A percentile compares a stretch with the other conserved stretches of the same genome.
These are phyloP conservation scores for Drosophila nigromelanica DNA, from an alignment of 1,140 invertebrate genomes.

Conservation along the genomic window DNA sequence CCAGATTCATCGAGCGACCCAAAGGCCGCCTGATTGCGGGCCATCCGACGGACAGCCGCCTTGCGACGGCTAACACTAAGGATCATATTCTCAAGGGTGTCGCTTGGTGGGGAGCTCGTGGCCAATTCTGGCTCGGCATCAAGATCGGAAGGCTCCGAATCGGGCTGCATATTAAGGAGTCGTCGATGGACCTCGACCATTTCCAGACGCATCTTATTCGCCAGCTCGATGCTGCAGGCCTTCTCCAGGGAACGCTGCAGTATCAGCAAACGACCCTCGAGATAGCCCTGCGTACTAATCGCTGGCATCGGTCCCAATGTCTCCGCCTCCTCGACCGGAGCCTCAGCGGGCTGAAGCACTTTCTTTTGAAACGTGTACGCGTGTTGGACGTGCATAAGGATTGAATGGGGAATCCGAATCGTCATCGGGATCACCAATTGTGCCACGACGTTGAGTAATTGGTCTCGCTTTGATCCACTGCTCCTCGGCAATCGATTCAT, in stretches of 20 bases:
- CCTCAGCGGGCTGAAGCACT: too few relatives aligned
- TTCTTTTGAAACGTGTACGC: too few relatives aligned
- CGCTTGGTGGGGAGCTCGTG: not conserved
- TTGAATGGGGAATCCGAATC: too few relatives aligned
- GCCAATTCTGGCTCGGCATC: not conserved
- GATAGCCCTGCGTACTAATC: not conserved
- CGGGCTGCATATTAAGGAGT: not conserved
- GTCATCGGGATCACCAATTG: too few relatives aligned
- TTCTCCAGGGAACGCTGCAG: not conserved
- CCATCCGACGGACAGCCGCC: too few relatives aligned
- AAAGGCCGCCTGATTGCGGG: too few relatives aligned
- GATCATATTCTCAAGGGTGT: not conserved
- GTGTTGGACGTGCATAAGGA: too few relatives aligned
- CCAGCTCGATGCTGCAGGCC: not conserved
- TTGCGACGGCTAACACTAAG: not conserved
- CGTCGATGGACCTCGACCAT: not conserved
- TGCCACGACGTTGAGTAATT: too few relatives aligned
- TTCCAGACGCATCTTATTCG: not conserved
- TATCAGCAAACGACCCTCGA: not conserved
- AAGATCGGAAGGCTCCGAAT: not conserved
- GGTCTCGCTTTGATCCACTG: too few relatives aligned
- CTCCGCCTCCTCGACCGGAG: too few relatives aligned
- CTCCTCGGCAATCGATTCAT: too few relatives aligned
- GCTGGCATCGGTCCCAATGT: too few relatives aligned
- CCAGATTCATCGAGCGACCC: not conserved